Evolutionary conservation across 2,888 invertebrate species (phyloP).

Genomic region (Pollenia amentaria): DNA sequence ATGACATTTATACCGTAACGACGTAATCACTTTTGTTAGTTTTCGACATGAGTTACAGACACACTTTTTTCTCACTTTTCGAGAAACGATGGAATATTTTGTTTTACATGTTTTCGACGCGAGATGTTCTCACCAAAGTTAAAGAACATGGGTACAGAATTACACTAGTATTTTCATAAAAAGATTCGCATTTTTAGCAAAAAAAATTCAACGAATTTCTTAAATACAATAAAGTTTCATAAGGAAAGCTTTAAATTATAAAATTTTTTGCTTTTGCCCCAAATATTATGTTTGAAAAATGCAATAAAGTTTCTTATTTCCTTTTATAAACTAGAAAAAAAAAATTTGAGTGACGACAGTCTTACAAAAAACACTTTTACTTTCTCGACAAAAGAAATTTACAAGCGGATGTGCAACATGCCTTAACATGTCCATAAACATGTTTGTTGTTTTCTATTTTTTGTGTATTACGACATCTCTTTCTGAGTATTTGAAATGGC

Average conservation of each 20-base stretch:
- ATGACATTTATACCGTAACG: too few relatives aligned
- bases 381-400: not conserved
- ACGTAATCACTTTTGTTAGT: too few relatives aligned
- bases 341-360: not conserved
- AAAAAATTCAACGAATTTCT: too few relatives aligned
- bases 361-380: conserved; percentile 43
- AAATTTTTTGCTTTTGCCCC: not conserved
- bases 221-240: too few relatives aligned
- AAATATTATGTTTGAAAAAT: not conserved
- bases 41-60: too few relatives aligned
- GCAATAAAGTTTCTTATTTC: not conserved
- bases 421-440: conserved; percentile 17
- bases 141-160: too few relatives aligned
- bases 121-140: too few relatives aligned
- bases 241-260: not conserved
- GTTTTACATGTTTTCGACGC: too few relatives aligned
- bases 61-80: too few relatives aligned
- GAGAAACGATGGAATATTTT: too few relatives aligned
- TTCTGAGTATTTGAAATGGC: conserved; percentile 38
- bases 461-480: not conserved
- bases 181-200: too few relatives aligned
- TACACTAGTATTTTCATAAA: too few relatives aligned
- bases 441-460: not conserved
- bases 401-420: conserved; percentile 7
- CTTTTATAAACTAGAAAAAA: not conserved